A percentile compares a stretch with the other conserved stretches of the same genome.
Conservation (phyloP, 2,888 invertebrate genomes). For the Drosophila monieri region DNA sequence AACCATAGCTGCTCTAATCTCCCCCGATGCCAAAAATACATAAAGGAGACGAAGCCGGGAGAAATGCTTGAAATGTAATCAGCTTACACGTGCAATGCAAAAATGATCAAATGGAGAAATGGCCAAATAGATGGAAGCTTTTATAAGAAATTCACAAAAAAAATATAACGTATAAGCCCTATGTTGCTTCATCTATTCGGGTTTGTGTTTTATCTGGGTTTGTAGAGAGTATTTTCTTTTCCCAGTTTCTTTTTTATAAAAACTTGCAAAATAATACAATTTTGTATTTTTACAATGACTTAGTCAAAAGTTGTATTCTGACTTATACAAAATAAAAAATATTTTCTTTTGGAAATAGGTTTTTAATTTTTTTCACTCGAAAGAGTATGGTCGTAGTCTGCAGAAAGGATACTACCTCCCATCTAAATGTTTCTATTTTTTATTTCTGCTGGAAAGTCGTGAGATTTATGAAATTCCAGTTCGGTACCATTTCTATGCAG, state of each 20-base stretch:
- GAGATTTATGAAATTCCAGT: slow-evolving; percentile 43
- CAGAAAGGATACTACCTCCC: slow-evolving; percentile 13
- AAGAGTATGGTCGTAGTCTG: neutral
- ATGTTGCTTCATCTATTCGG: slow-evolving; percentile 12
- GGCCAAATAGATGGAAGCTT: slow-evolving; percentile 7
- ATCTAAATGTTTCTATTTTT: slow-evolving; percentile 12
- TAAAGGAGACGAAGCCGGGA: slow-evolving; percentile 8
- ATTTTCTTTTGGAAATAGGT: neutral
- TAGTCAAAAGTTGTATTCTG: neutral
- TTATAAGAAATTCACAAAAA: slow-evolving; percentile 19
- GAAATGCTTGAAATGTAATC: slow-evolving; percentile 56
- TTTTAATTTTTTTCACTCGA: neutral
- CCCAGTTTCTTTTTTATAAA: neutral
- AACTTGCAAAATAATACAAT: neutral
- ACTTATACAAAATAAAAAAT: neutral
- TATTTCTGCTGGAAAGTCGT: slow-evolving; percentile 9
- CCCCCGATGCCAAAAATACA: slow-evolving; percentile 35
- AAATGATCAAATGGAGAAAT: slow-evolving; percentile 17
- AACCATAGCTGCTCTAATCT: slow-evolving; percentile 46
- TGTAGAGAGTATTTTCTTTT: slow-evolving; percentile 2
- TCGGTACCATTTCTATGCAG: slow-evolving; percentile 31
- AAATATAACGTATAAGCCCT: slow-evolving; percentile 54
- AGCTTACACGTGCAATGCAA: slow-evolving; percentile 56
- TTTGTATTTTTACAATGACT: neutral
- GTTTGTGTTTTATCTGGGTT: neutral